Percentiles rank a stretch among this genome's conserved stretches.
Evolutionary conservation across 2,888 invertebrate species (phyloP).

Genomic region (Quadroppia sp.): DNA sequence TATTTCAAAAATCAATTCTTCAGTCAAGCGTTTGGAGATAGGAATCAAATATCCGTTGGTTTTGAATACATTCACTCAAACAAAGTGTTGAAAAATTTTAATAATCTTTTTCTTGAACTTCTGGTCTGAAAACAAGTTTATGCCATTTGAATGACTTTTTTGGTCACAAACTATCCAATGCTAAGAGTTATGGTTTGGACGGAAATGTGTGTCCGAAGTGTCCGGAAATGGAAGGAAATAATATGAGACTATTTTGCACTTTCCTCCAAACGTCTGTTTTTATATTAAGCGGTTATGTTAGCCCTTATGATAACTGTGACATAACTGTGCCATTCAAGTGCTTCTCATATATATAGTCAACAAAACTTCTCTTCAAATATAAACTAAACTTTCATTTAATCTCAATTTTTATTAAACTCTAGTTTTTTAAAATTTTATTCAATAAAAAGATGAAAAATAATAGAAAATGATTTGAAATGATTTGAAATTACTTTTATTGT

Average conservation of each 20-base stretch:
- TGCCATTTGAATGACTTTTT: background rate
- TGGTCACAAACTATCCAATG: background rate
- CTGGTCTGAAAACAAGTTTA: background rate
- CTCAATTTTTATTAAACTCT: background rate
- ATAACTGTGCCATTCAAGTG: background rate
- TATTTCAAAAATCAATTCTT: conserved; percentile 4
- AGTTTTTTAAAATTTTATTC: too few species aligned
- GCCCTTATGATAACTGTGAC: background rate
- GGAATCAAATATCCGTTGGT: conserved; percentile 17
- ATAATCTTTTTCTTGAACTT: background rate
- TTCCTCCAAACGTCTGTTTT: too few species aligned
- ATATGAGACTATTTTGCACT: conserved; percentile 17
- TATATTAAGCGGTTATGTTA: too few species aligned
- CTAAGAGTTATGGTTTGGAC: background rate
- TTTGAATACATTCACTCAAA: background rate
- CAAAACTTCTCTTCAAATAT: background rate
- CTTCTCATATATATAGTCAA: background rate
- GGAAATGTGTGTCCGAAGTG: conserved; percentile 9
- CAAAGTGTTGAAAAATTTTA: too few species aligned
- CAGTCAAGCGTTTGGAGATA: background rate
- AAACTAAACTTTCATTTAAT: background rate
- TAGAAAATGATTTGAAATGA: too few species aligned
- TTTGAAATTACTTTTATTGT: background rate
- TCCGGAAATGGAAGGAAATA: conserved; percentile 9
- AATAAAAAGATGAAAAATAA: too few species aligned